Base-by-base conservation (phyloP, 2,113 vertebrate genomes). In the Oncorhynchus gorbuscha region DNA sequence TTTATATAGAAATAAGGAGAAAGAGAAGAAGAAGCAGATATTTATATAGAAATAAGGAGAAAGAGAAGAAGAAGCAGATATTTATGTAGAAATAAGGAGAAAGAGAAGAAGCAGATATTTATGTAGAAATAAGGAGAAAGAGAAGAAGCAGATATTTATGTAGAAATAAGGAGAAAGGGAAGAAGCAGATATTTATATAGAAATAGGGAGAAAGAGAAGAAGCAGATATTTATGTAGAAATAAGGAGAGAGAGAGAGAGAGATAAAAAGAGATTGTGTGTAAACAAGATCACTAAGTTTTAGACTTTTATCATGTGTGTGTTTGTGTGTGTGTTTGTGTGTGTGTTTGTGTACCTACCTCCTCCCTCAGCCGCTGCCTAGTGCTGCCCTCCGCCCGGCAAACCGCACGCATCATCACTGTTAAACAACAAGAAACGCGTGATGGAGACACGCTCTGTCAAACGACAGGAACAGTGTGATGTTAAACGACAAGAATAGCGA, bases 401-500 rank as follows among this genome's bases (percentile, higher is more conserved):
- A 28, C n/a, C 24, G 22, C 24, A 58, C 70, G 51, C 48, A 18
- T 68, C 28, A 58, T 51, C 65, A 69, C 26, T 26, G 26, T 49
- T 67, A 26, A 55, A 58, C 18, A 45, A 58, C 24, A 35, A 75
- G 73, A 64, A 51, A 48, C 26, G 35, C 6, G 8, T 66, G 64
- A 66, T 5, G 62, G 74, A 32, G 4, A 66, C 24, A 69, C 39
- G 18, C 72, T 13, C 59, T 22, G 58, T 3, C 22, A 80, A 83
- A 76, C 22, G 71, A 73, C 72, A 35, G 14, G 45, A 22, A 51
- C 5, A 18, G 45, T 7, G 22, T 51, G 69, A 48, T 45, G 69
- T 48, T 51, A 26, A 32, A 58, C 18, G 48, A 58, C 24, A 35
- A 55, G 64, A 64, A 30, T 4, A 13, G 35, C 6, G 16, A 24